A percentile compares a stretch with the other conserved stretches of the same genome.
phyloP scores from a whole-genome alignment of 2,888 invertebrate species.

The Diadegma fenestrale region DNA sequence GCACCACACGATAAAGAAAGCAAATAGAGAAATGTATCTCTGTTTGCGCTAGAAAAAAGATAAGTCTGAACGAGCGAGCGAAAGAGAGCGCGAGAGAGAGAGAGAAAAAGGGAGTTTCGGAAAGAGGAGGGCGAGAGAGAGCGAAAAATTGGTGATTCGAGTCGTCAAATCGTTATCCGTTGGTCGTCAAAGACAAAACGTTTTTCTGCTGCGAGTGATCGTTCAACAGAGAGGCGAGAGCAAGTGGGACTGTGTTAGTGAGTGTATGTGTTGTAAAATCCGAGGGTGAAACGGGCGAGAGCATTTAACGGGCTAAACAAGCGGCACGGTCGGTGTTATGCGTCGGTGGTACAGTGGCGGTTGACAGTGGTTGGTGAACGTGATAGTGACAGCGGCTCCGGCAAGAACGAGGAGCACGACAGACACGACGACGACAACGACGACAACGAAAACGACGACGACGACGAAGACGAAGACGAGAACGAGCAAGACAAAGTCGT shows the following conservation, averaged over 20 bases:
- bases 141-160: constrained; percentile 45
- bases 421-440: constrained; percentile 46
- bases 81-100: constrained; percentile 61
- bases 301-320: constrained; percentile 58
- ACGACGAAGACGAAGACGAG: constrained; percentile 51
- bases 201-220: constrained; percentile 41
- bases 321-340: constrained; percentile 77
- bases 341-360: constrained; percentile 79
- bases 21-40: constrained; percentile 14
- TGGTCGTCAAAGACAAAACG: constrained; percentile 33
- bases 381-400: constrained; percentile 42
- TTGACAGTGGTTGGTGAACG: constrained; percentile 73
- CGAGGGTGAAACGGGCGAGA: constrained; percentile 53
- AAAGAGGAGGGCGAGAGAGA: constrained; percentile 61
- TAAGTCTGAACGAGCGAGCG: not conserved
- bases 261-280: constrained; percentile 39
- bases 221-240: constrained; percentile 48
- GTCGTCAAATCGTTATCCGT: constrained; percentile 30
- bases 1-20: constrained; percentile 13
- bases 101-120: constrained; percentile 51
- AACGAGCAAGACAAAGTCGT: constrained; percentile 43
- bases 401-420: constrained; percentile 44
- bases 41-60: constrained; percentile 12
- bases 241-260: constrained; percentile 44
- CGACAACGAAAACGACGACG: constrained; percentile 37